These are phyloP conservation scores for Oscheius sp. DNA, from an alignment of 2,888 invertebrate genomes.

Conservation along the genomic window DNA sequence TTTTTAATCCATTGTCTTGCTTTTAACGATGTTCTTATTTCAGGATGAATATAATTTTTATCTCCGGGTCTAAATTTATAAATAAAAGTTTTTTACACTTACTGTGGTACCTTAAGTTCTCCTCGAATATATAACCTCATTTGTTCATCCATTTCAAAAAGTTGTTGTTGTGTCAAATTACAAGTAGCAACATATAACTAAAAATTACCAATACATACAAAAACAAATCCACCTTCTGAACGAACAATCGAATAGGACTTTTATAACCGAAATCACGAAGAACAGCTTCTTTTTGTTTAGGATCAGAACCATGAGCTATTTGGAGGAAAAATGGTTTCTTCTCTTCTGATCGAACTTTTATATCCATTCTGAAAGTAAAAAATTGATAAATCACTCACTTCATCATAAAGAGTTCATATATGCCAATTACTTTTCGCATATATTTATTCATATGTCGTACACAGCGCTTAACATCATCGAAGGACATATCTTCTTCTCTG, in stretches of 20 bases:
- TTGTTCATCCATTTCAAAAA: slow-evolving; percentile 9
- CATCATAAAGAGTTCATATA: slow-evolving; percentile 26
- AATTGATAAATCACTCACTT: neutral
- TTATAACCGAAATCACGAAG: neutral
- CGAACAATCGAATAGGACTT: slow-evolving; percentile 6
- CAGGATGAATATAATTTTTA: neutral
- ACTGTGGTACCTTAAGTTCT: neutral
- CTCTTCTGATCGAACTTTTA: too few relatives aligned
- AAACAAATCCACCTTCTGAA: neutral
- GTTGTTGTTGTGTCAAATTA: slow-evolving; percentile 9
- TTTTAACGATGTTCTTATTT: slow-evolving; percentile 18
- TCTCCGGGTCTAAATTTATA: neutral
- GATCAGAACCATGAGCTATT: neutral
- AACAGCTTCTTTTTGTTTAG: neutral
- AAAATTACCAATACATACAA: neutral
- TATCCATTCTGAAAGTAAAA: too few relatives aligned
- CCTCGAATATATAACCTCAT: slow-evolving; percentile 3
- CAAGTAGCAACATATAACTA: slow-evolving; percentile 2
- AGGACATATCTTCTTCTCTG: slow-evolving; percentile 32
- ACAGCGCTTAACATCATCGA: slow-evolving; percentile 20
- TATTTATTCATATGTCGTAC: slow-evolving; percentile 23
- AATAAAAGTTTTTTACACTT: neutral
- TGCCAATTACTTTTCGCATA: slow-evolving; percentile 10
- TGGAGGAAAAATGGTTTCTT: too few relatives aligned
- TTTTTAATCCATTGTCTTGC: slow-evolving; percentile 23